Percentiles rank a stretch among this genome's conserved stretches.
These are phyloP conservation scores for Sciurus carolinensis DNA, from an alignment of 2,797 vertebrate species.

Conservation along the genomic window DNA sequence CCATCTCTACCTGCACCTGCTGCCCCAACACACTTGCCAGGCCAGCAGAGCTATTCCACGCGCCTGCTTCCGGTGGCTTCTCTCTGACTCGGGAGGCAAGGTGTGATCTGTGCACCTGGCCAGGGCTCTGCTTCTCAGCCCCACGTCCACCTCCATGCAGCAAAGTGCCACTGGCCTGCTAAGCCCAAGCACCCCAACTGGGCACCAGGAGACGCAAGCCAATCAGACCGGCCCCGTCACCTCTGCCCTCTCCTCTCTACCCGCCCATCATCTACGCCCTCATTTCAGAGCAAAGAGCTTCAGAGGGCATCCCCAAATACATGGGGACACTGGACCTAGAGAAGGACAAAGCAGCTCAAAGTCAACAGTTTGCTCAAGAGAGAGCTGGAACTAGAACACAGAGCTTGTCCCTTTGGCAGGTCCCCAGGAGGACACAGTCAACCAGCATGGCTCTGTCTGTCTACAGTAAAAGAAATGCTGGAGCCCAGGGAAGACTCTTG, in stretches of 20 bases:
- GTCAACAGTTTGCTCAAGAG: not conserved
- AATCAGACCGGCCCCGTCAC: not conserved
- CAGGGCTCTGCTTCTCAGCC: not conserved
- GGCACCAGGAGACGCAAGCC: not conserved
- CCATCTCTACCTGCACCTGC: not conserved
- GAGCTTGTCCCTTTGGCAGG: not conserved
- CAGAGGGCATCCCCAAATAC: not conserved
- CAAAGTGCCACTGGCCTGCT: not conserved
- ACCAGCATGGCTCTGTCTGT: not conserved
- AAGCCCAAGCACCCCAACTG: too few species aligned
- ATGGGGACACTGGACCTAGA: not conserved
- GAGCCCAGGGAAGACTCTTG: not conserved
- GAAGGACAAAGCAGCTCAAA: not conserved
- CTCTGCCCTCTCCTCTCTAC: not conserved
- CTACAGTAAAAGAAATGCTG: not conserved
- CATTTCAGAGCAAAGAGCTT: not conserved
- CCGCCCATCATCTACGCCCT: not conserved
- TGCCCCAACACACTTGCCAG: not conserved
- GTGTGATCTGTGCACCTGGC: not conserved
- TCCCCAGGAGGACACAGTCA: not conserved
- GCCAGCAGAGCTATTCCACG: accelerated
- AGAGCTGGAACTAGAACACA: not conserved
- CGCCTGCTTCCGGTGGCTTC: not conserved
- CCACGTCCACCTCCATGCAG: not conserved
- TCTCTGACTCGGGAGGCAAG: not conserved